phyloP scores from a whole-genome alignment of 2,113 vertebrate species.

The Platysteira castanea region DNA sequence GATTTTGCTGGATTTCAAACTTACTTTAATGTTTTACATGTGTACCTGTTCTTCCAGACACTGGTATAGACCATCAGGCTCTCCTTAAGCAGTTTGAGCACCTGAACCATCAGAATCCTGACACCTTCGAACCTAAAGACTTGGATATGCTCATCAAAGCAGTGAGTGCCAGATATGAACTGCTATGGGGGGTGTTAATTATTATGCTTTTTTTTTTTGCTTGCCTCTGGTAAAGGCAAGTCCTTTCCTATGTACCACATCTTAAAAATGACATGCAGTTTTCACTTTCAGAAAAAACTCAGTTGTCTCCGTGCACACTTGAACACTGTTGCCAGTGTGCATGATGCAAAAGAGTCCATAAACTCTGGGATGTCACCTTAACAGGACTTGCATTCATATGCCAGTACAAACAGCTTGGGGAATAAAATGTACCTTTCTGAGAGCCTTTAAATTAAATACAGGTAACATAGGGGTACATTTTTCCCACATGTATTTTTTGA shows the following conservation, averaged over 20 bases:
- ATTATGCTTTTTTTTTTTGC: neutral
- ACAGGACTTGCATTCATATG: neutral
- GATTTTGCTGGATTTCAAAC: neutral
- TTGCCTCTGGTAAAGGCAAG: neutral
- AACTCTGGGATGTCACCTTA: neutral
- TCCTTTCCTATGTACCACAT: neutral
- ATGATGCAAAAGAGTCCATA: neutral
- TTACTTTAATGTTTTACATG: neutral
- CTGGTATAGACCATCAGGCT: slow-evolving; percentile 87
- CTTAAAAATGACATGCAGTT: neutral
- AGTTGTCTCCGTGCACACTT: neutral
- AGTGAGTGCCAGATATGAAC: slow-evolving; percentile 69
- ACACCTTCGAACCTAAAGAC: slow-evolving; percentile 93
- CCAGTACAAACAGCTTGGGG: neutral
- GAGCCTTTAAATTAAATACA: neutral
- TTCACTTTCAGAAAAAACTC: neutral
- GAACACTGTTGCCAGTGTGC: neutral
- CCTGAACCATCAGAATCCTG: slow-evolving; percentile 94
- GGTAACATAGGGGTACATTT: neutral
- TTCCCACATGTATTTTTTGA: neutral
- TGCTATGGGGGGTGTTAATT: neutral
- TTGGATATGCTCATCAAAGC: slow-evolving; percentile 94
- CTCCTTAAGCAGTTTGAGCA: slow-evolving; percentile 96
- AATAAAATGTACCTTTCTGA: neutral
- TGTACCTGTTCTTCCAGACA: slow-evolving; percentile 65